Percentiles rank a stretch among this genome's conserved stretches.
Conservation (phyloP, 2,888 invertebrate species). For the Griposia aprilina region DNA sequence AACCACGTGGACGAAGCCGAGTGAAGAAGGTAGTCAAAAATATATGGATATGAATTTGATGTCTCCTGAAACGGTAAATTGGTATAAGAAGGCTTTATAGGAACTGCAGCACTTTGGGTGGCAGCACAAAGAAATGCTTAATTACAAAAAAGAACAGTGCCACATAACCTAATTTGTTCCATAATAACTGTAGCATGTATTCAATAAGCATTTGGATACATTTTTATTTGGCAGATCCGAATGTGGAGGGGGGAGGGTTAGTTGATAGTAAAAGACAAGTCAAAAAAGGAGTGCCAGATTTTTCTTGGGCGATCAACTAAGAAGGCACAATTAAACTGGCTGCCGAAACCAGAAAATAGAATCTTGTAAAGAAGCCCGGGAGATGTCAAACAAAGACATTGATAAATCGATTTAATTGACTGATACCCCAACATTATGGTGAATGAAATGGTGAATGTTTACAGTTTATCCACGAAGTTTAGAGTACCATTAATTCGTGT, state of each 20-base stretch:
- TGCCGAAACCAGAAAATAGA: slow-evolving; percentile 12
- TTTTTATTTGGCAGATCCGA: not conserved
- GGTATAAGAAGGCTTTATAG: too few relatives aligned
- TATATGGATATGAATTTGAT: not conserved
- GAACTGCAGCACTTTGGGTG: too few relatives aligned
- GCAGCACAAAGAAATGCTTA: too few relatives aligned
- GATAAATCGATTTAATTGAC: slow-evolving; percentile 48
- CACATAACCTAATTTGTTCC: too few relatives aligned
- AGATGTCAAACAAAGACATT: slow-evolving; percentile 40
- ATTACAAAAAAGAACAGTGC: too few relatives aligned
- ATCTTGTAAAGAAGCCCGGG: slow-evolving; percentile 22
- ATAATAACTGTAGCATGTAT: not conserved
- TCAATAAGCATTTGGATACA: not conserved
- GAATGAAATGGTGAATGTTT: slow-evolving; percentile 32
- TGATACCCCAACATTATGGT: slow-evolving; percentile 25
- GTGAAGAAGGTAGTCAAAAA: not conserved
- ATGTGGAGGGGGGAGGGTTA: not conserved
- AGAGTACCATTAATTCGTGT: slow-evolving; percentile 21
- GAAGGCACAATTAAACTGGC: slow-evolving; percentile 8
- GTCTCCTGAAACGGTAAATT: not conserved
- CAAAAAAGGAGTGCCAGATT: too few relatives aligned
- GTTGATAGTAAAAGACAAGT: not conserved
- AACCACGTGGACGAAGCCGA: too few relatives aligned
- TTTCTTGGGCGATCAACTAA: slow-evolving; percentile 6
- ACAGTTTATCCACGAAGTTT: slow-evolving; percentile 16